Percentiles rank a stretch among this genome's conserved stretches.
phyloP scores from a whole-genome alignment of 2,797 vertebrate genomes.

The Alouatta caraya region DNA sequence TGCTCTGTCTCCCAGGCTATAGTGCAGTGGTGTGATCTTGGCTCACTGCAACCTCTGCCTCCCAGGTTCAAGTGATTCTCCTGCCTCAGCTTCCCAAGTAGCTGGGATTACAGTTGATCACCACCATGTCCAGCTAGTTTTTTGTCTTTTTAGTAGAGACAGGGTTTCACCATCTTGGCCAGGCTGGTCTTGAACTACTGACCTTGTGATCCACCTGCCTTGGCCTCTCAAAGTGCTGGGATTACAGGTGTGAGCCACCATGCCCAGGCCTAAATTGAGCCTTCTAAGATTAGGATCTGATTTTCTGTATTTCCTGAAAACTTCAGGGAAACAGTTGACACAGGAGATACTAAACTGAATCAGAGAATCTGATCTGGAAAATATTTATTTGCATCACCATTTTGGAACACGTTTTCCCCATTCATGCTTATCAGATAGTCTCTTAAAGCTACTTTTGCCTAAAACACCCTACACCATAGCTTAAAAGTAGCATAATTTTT shows the following conservation, averaged over 20 bases:
- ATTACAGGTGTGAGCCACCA: not conserved
- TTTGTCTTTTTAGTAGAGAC: not conserved
- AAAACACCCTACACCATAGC: not conserved
- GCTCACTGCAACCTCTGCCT: not conserved
- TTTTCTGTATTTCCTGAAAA: not conserved
- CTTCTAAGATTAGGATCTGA: not conserved
- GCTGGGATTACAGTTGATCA: not conserved
- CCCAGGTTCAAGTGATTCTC: not conserved
- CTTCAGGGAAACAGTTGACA: not conserved
- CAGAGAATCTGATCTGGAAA: not conserved
- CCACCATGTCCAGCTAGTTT: not conserved
- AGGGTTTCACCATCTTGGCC: not conserved
- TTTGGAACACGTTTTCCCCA: slow-evolving; percentile 23
- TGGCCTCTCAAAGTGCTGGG: not conserved
- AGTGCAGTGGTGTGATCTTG: not conserved
- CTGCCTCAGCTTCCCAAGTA: not conserved
- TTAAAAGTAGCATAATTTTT: not conserved
- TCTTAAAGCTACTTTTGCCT: not conserved
- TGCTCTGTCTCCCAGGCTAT: not conserved
- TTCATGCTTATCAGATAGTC: not conserved
- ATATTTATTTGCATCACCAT: not conserved
- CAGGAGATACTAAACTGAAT: not conserved
- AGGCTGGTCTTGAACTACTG: not conserved
- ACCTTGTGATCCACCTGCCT: not conserved
- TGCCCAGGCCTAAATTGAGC: not conserved